phyloP scores from a whole-genome alignment of 1,140 invertebrate genomes.

The Sinonovacula constricta region DNA sequence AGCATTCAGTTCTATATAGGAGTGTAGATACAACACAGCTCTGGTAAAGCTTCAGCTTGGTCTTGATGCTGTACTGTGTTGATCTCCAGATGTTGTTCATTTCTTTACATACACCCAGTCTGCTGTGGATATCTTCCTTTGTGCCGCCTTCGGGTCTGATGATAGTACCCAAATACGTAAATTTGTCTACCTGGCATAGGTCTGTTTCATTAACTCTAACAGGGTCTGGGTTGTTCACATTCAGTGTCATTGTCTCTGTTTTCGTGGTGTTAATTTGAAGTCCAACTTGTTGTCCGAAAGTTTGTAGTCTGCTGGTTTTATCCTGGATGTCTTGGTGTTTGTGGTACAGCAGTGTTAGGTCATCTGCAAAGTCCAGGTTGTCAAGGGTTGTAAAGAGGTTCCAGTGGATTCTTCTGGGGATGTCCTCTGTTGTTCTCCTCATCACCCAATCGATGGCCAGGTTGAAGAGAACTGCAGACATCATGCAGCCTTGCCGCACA shows the following conservation, averaged over 20 bases:
- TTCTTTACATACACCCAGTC: not conserved
- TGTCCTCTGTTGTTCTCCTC: not conserved
- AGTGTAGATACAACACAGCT: not conserved
- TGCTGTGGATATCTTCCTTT: no score
- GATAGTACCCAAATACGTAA: no score
- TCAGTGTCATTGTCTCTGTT: slow-evolving; percentile 40
- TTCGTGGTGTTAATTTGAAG: slow-evolving; percentile 33
- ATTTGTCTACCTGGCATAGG: slow-evolving; percentile 17
- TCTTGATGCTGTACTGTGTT: no score
- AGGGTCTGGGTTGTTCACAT: slow-evolving; percentile 1
- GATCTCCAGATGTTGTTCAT: slow-evolving; percentile 13
- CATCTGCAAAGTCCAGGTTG: slow-evolving; percentile 53
- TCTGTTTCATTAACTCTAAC: not conserved
- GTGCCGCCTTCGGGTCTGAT: no score
- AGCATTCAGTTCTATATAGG: slow-evolving; percentile 3
- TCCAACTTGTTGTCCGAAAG: not conserved
- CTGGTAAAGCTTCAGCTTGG: no score
- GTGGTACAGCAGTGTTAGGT: slow-evolving; percentile 39
- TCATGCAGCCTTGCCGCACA: slow-evolving; percentile 23
- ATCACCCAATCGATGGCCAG: slow-evolving; percentile 14
- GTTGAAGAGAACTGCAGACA: not conserved
- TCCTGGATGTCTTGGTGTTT: slow-evolving; percentile 42
- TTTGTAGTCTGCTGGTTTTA: slow-evolving; percentile 26
- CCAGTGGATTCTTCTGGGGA: not conserved
- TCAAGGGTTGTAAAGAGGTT: not conserved